Base-by-base conservation (phyloP, 1,140 invertebrate genomes). In the Cryptotermes secundus region DNA sequence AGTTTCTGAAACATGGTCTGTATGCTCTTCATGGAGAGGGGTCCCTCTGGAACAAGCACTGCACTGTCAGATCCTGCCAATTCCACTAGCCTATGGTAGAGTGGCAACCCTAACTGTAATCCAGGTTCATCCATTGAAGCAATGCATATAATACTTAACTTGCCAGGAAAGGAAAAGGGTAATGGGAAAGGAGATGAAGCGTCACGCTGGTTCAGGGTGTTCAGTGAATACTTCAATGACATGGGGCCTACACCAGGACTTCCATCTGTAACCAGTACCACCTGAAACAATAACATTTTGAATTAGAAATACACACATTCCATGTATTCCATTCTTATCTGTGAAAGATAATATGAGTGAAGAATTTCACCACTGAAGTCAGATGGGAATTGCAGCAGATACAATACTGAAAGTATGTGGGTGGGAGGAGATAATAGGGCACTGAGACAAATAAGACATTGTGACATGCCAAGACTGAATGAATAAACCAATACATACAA, bases 251-350 rank as follows among this genome's bases (percentile, higher is more conserved):
- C 90, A 34, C 94, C 94, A 85, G 93, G 91, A 88, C 92, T 94
- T 22, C 96, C 96, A 92, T 97, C 96, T 59, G 96, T 97, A 19
- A 97, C 91, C 86, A 97, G 87, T 81, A 95, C 89, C 59, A 94
- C 90, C 92, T 94, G 87, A 34, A 91, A 89, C 83, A 83, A 83
- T 34, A 24, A 59, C 22, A 49, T 38, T 83, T 81, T 79, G 31
- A 79, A 79, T 79, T 79, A 34, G 6, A 35, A 35, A 49, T 22
- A 49, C 14, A 49, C 16, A 49, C 16, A 42, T 10, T 10, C 16
- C 38, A 42, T 14, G 16, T 12, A 42, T 42, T 42, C 38, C 16
- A 14, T 42, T 42, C 38, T 42, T 42, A 14, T 42, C 2, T n/a
- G n/a, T n/a, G n/a, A n/a, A n/a, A n/a, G n/a, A n/a, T n/a, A n/a